Percentiles rank a stretch among this genome's conserved stretches.
phyloP scores from a whole-genome alignment of 2,113 vertebrate genomes.

The Spilogale gracilis region DNA sequence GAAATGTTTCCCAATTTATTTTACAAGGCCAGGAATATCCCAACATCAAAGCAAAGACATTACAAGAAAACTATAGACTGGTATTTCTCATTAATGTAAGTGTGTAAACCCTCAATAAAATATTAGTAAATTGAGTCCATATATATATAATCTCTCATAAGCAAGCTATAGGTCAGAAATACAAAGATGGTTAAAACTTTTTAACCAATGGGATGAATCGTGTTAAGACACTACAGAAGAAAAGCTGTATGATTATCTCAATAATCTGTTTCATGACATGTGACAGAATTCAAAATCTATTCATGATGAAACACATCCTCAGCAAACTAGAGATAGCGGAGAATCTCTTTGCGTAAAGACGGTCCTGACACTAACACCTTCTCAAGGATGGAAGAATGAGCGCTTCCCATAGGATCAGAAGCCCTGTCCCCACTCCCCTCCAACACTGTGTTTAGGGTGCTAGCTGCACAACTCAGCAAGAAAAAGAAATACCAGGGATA shows the following conservation, averaged over 20 bases:
- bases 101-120: background rate
- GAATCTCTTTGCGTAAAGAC: background rate
- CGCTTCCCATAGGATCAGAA: background rate
- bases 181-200: background rate
- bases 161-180: background rate
- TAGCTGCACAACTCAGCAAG: background rate
- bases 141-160: background rate
- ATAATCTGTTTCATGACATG: background rate
- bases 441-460: background rate
- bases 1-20: background rate
- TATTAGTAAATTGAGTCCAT: background rate
- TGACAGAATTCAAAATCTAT: background rate
- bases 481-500: background rate
- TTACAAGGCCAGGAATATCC: background rate
- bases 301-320: background rate
- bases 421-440: background rate
- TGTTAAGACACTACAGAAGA: too few species aligned
- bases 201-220: rapidly evolving
- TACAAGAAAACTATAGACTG: background rate
- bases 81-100: background rate
- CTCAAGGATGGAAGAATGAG: background rate
- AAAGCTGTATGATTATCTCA: background rate
- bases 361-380: rapidly evolving
- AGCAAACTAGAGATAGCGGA: background rate
- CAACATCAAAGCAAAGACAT: background rate